Base-by-base conservation (phyloP, 2,797 vertebrate species). In the Gobio occitaniae region DNA sequence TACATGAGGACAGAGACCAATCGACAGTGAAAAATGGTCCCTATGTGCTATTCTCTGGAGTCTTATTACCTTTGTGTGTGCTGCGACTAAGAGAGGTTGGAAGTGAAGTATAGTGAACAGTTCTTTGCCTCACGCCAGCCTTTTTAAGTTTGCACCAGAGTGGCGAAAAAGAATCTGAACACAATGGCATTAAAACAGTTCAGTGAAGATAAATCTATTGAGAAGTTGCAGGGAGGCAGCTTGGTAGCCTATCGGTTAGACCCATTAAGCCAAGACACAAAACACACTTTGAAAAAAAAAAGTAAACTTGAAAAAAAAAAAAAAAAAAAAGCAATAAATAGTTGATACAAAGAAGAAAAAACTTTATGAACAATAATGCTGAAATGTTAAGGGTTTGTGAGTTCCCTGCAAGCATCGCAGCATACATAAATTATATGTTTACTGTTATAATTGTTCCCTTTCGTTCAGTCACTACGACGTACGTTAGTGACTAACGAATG, bases 41-140 rank as follows among this genome's bases (percentile, higher is more conserved):
- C 91, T 82, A 87, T 89, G 89, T 92, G 90, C 78, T 52, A 36
- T 84, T 94, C 92, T 93, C 93, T 77, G 65, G 91, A 92, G 93
- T 89, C 91, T 88, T 91, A 94, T 94, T 94, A 94, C 90, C 68
- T 63, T 72, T 65, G 56, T 85, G 75, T 70, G 83, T 71, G 44
- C 77, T 72, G 66, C 7, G 32, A 80, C 54, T 63, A 52, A 79
- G 77, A 80, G 29, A 61, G 21, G 29, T 50, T 74, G 44, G 32
- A 6, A 63, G 52, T 72, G 32, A 21, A 29, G 66, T 72, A 29
- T 71, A 21, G 66, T 63, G 29, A 19, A 72, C 66, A 15, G 68
- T 72, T 71, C 54, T 72, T 44, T 52, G 66, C 41, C 56, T 71
- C 19, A 71, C 2, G 16, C 11, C 74, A 68, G 10, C 38, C 17